A percentile compares a stretch with the other conserved stretches of the same genome.
Conservation (phyloP, 2,797 vertebrate genomes). For the Sebastes iracundus region DNA sequence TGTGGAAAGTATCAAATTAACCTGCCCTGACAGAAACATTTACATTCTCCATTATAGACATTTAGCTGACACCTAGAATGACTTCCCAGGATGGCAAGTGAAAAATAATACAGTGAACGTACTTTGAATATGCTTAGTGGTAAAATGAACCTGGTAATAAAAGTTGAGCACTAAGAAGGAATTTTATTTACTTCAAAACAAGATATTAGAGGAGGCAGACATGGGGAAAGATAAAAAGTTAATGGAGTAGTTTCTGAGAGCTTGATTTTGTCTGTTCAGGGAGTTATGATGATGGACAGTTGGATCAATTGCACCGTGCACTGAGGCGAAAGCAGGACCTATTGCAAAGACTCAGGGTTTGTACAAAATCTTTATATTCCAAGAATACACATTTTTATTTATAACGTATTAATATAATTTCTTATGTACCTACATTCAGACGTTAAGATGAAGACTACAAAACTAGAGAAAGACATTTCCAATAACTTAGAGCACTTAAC, state of each 20-base stretch:
- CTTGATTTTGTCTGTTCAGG: conserved; percentile 68
- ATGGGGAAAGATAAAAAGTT: not conserved
- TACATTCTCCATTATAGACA: not conserved
- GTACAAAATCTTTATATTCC: not conserved
- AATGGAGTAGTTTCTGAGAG: not conserved
- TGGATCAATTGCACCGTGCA: conserved; percentile 78
- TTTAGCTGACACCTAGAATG: not conserved
- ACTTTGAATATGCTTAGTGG: not conserved
- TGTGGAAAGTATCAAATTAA: not conserved
- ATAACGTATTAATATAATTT: not conserved
- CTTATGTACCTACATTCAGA: not conserved
- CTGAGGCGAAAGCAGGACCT: conserved; percentile 83
- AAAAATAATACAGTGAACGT: not conserved
- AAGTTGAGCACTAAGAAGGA: not conserved
- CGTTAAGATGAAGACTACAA: not conserved
- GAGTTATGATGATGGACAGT: conserved; percentile 56
- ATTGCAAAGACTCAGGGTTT: conserved; percentile 86
- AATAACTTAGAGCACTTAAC: not conserved
- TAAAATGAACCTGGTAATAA: not conserved
- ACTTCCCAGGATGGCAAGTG: not conserved
- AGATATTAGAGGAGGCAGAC: not conserved
- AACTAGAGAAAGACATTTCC: not conserved
- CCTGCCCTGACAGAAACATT: not conserved
- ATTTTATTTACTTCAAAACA: not conserved
- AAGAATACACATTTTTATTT: not conserved